A percentile compares a stretch with the other conserved stretches of the same genome.
phyloP scores from a whole-genome alignment of 2,113 vertebrate species.

The Genyomyrus donnyi region DNA sequence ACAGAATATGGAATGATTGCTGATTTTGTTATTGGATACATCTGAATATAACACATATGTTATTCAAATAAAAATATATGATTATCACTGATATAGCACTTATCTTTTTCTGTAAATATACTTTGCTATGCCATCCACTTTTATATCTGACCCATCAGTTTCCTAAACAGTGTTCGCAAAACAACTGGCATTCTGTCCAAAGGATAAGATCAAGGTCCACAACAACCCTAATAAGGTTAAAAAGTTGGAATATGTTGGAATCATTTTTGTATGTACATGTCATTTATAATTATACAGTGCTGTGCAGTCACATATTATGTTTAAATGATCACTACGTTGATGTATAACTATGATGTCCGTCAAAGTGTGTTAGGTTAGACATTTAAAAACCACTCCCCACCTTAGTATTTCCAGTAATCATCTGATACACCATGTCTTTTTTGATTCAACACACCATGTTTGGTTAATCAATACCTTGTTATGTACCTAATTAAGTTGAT shows the following conservation, averaged over 20 bases:
- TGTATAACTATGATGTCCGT: background rate
- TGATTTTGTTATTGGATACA: background rate
- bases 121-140: background rate
- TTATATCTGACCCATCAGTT: background rate
- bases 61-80: constrained; percentile 1
- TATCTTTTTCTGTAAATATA: background rate
- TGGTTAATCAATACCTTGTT: background rate
- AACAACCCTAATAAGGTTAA: background rate
- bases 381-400: background rate
- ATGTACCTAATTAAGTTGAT: background rate
- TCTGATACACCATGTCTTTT: background rate
- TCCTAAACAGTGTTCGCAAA: background rate
- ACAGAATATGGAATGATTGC: background rate
- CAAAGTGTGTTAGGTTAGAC: background rate
- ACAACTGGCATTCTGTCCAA: background rate
- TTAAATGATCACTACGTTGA: background rate
- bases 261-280: background rate
- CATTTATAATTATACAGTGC: background rate
- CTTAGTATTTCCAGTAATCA: background rate
- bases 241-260: background rate
- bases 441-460: background rate
- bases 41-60: background rate
- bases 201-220: background rate
- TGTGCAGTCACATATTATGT: background rate
- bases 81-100: background rate